Evolutionary conservation across 1,140 invertebrate species (phyloP), one percentile per base, ranked within the genome.

Genomic region (Orius insidiosus): DNA sequence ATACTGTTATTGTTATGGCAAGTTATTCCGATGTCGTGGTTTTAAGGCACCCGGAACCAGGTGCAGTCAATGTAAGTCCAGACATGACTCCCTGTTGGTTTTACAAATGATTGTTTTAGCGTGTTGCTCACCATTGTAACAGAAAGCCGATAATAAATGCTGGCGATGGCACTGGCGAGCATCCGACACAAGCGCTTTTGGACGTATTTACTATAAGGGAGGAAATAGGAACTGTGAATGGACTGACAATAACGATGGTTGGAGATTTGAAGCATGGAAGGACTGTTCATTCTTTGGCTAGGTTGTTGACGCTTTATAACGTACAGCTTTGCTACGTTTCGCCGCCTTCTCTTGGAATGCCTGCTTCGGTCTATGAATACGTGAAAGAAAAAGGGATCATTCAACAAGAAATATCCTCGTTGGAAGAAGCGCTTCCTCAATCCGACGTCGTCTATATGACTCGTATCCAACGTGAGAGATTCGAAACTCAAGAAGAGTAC

Each of bases 381-480:
- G 77, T 98, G 1, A 58, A 68, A 0, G 67, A 74, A 1, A 84
- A 81, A 55, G 80, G 80, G 6, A 78, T 95, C 47, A 59, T 67
- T 5, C 90, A 95, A 63, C 75, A 85, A 63, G 68, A 71, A 45
- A 83, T 72, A 52, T 59, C 59, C 1, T 70, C 61, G 11, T 64
- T 99, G 35, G 84, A 96, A 60, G 76, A 84, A 36, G 87, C 85
- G 9, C 61, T 99, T 6, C 75, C 78, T 0, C 85, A 90, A 44
- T 95, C 92, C 4, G 95, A 99, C 68, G 92, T 99, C 10, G 60
- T 98, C 2, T 98, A 98, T 55, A 92, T 98, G 81, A 99, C 95
- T 0, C 71, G 95, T 51, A 96, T 99, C 55, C 95, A 99, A 62
- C 74, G 79, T 19, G 95, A 99, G 66, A 69, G 95, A 53, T 98